Evolutionary conservation across 2,113 vertebrate species (phyloP).

Genomic region (Thomomys bottae): DNA sequence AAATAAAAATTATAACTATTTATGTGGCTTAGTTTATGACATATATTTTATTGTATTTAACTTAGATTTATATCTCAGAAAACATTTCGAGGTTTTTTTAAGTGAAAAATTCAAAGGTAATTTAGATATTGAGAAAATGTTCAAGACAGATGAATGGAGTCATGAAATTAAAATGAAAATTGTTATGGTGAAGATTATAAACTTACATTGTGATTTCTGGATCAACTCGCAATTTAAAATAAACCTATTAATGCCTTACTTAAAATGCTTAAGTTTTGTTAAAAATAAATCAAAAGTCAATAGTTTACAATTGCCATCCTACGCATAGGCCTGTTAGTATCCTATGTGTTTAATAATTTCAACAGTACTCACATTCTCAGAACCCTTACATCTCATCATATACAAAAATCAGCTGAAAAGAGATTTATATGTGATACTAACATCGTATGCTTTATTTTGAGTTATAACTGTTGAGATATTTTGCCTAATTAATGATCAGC

Average conservation of each 20-base stretch:
- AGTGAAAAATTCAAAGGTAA: slow-evolving; percentile 8
- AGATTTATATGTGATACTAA: neutral
- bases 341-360: neutral
- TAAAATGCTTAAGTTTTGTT: neutral
- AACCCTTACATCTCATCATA: neutral
- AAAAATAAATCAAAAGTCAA: neutral
- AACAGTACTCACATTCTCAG: neutral
- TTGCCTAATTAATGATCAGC: too few relatives aligned
- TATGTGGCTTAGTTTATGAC: slow-evolving; percentile 28
- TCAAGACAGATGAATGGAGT: neutral
- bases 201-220: neutral
- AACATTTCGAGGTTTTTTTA: slow-evolving; percentile 40
- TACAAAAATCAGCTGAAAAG: neutral
- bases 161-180: neutral
- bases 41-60: slow-evolving; percentile 58
- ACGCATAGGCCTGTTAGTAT: neutral
- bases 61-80: slow-evolving; percentile 54
- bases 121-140: neutral
- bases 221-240: neutral
- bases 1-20: slow-evolving; percentile 46
- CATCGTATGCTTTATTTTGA: too few relatives aligned
- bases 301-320: neutral
- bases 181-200: neutral
- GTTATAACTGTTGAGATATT: too few relatives aligned
- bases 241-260: neutral